Evolutionary conservation across 2,113 vertebrate genomes (phyloP).

Genomic region (Hippocampus barbouri): DNA sequence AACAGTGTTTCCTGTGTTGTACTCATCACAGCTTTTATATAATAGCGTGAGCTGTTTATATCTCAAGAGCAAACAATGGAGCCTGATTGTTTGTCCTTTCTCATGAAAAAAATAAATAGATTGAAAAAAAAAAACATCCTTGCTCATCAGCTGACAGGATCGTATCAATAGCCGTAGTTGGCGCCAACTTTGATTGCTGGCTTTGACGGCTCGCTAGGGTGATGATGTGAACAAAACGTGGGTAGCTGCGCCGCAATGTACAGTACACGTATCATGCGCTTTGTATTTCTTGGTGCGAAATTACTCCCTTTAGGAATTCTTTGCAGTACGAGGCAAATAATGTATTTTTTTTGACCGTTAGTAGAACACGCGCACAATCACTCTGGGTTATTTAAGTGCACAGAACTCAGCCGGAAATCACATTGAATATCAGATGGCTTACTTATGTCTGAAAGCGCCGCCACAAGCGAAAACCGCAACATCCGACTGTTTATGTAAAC

Average conservation of each 20-base stretch:
- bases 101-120: not conserved
- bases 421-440: not conserved
- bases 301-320: not conserved
- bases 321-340: not conserved
- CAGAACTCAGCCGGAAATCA: not conserved
- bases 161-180: slow-evolving; percentile 48
- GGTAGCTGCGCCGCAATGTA: not conserved
- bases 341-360: not conserved
- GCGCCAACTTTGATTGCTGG: slow-evolving; percentile 5
- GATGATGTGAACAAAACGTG: not conserved
- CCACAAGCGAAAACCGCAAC: not conserved
- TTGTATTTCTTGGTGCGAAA: not conserved
- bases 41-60: slow-evolving; percentile 58
- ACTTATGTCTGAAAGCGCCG: not conserved
- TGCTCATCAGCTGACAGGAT: slow-evolving; percentile 64
- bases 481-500: not conserved
- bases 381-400: not conserved
- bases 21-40: slow-evolving; percentile 59
- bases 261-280: not conserved
- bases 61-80: slow-evolving; percentile 55
- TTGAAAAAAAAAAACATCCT: slow-evolving; percentile 27
- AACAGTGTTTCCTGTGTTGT: slow-evolving; percentile 67
- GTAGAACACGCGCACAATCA: not conserved
- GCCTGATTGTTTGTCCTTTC: slow-evolving; percentile 49
- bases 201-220: not conserved